Conservation (phyloP, 2,113 vertebrate species). For the Proterorhinus semilunaris region DNA sequence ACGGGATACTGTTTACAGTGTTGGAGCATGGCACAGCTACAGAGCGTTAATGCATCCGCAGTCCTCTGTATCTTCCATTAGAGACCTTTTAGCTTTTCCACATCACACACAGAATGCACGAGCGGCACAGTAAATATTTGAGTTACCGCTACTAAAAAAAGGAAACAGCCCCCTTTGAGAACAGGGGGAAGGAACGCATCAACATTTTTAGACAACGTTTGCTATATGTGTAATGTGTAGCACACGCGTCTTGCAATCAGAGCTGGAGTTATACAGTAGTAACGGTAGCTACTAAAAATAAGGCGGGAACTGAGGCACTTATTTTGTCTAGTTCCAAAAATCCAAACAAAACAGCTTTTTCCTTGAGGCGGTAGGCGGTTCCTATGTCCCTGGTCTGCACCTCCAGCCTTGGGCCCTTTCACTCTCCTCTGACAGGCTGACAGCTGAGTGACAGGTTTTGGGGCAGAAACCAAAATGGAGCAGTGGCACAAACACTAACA, state of each 20-base stretch:
- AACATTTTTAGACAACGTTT: neutral
- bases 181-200: neutral
- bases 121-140: conserved; percentile 42
- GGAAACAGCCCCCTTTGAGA: conserved; percentile 4
- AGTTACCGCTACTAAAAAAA: conserved; percentile 14
- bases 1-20: conserved; percentile 6
- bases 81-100: conserved; percentile 27
- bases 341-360: neutral
- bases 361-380: neutral
- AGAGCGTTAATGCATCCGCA: conserved; percentile 36
- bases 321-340: neutral
- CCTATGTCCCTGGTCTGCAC: neutral
- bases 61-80: conserved; percentile 18
- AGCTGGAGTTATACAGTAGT: no score
- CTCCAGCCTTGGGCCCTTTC: neutral
- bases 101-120: conserved; percentile 38
- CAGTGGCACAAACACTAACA: neutral
- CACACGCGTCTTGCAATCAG: no score
- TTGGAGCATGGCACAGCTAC: conserved; percentile 19
- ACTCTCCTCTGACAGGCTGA: neutral
- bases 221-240: no score
- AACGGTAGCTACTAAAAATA: no score
- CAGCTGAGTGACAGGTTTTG: conserved; percentile 9
- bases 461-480: neutral
- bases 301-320: neutral